Conservation (phyloP, 2,888 invertebrate genomes). For the Callinectes sapidus region DNA sequence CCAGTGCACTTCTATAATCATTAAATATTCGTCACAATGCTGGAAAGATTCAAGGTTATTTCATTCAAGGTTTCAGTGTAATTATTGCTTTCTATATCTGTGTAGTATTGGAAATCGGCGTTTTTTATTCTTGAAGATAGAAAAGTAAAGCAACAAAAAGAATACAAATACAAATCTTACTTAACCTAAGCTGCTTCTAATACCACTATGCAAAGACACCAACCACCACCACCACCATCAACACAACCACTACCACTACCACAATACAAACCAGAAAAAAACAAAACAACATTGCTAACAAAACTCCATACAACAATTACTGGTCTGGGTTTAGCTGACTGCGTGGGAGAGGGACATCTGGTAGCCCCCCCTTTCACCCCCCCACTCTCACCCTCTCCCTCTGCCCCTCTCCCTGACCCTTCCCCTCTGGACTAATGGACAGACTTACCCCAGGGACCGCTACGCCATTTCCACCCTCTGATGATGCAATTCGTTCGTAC, state of each 20-base stretch:
- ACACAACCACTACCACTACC: background rate
- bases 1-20: too few species aligned
- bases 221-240: background rate
- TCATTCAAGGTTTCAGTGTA: too few species aligned
- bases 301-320: background rate
- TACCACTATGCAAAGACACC: too few species aligned
- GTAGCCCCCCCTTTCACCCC: background rate
- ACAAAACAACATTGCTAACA: background rate
- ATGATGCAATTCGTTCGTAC: slow-evolving; percentile 33
- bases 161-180: too few species aligned
- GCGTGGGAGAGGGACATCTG: slow-evolving; percentile 6
- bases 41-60: too few species aligned
- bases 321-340: background rate
- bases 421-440: slow-evolving; percentile 16
- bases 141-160: too few species aligned
- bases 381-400: background rate
- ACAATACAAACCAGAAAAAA: too few species aligned
- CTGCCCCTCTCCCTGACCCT: background rate
- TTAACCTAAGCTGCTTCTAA: background rate
- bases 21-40: background rate
- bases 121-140: too few species aligned
- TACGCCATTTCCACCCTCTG: slow-evolving; percentile 31
- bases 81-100: too few species aligned
- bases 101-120: too few species aligned
- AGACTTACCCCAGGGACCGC: background rate